Base-by-base conservation (phyloP, 2,113 vertebrate genomes). In the Gila orcuttii region DNA sequence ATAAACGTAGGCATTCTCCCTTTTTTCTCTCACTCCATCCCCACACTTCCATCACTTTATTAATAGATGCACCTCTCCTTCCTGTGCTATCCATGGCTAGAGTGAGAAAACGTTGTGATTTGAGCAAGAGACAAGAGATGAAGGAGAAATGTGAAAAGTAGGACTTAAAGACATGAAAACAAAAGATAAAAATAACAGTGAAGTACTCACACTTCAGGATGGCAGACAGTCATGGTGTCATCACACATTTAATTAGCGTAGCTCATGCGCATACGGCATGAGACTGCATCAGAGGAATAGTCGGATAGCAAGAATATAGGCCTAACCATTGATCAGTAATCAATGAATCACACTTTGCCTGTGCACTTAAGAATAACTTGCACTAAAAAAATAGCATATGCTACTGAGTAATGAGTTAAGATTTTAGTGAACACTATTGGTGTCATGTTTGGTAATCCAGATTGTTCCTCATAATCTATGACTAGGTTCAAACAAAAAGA, bases 211-310 rank as follows among this genome's bases (percentile, higher is more conserved):
- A 83, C 31, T 83, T 73, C 28, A 68, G 19, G 45, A 69, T 31
- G 62, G 31, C 5, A 8, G 50, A 59, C 68, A 83, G 50, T 39
- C 64, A 55, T 36, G 4, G 66, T 71, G 81, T 19, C 64, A 83
- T 83, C 81, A 59, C 81, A 83, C 81, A 73, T 83, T 83, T 73
- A 73, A 83, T 73, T 73, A 64, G 79, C 52, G 25, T 33, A 57
- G 66, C 23, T 73, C 19, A 55, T 57, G 66, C 68, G 23, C 64
- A 55, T 33, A 25, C 7, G 36, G 55, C 52, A 79, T 42, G 28
- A 78, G 77, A 60, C 36, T 55, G 74, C 74, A 77, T 50, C 74
- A 77, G 25, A 55, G 39, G 23, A 74, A 74, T 50, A 50, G n/a
- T 75, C n/a, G 6, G 31, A 31, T 62, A 45, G 21, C 78, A 17